Evolutionary conservation across 2,797 vertebrate species (phyloP).

Genomic region (Phrynocephalus vlangalii): DNA sequence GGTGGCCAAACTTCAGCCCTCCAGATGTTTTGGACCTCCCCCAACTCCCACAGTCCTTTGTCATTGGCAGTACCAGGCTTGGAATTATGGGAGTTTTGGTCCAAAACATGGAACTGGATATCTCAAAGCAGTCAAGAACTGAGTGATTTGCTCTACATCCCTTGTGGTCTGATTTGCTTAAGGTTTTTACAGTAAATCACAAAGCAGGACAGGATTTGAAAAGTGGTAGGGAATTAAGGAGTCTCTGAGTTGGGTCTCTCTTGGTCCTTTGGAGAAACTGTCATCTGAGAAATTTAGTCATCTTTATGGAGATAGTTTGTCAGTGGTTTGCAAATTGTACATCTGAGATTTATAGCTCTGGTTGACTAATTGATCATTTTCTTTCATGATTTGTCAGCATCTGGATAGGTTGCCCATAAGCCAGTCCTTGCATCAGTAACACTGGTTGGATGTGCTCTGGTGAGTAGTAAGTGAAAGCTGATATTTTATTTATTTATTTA

Average conservation of each 20-base stretch:
- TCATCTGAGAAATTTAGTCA: conserved; percentile 62
- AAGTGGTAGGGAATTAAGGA: neutral
- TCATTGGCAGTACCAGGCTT: too few relatives aligned
- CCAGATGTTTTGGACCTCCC: too few relatives aligned
- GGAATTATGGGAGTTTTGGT: too few relatives aligned
- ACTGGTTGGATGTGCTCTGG: conserved; percentile 22
- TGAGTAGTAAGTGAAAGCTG: conserved; percentile 58
- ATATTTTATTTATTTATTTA: conserved; percentile 4
- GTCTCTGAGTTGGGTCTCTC: conserved; percentile 37
- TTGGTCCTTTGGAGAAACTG: conserved; percentile 56
- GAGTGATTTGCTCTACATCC: neutral
- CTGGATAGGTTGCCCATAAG: conserved; percentile 34
- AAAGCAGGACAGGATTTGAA: conserved; percentile 19
- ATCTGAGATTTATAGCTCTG: conserved; percentile 58
- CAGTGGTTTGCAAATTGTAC: conserved; percentile 70
- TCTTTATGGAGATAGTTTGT: conserved; percentile 70
- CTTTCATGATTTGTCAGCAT: conserved; percentile 68
- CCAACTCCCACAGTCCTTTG: too few relatives aligned
- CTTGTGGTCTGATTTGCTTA: neutral
- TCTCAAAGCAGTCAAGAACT: neutral
- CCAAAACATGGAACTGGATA: too few relatives aligned
- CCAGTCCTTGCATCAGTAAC: conserved; percentile 31
- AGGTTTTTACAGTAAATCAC: conserved; percentile 47
- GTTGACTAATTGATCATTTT: conserved; percentile 67
- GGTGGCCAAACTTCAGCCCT: too few relatives aligned